Evolutionary conservation across 2,797 vertebrate species (phyloP).

Genomic region (Pipistrellus nathusii): DNA sequence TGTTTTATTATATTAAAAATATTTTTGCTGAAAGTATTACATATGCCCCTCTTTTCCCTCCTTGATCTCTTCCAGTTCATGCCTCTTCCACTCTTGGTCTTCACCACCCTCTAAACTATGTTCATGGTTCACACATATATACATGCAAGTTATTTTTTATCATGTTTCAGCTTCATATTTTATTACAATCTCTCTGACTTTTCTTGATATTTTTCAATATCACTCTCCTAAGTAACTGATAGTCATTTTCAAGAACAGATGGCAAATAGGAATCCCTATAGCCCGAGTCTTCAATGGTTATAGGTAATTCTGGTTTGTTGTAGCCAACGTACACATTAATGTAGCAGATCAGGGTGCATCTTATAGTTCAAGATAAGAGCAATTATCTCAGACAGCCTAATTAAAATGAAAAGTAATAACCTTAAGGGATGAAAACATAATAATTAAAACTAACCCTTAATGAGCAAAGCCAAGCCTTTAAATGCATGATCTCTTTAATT

Average conservation of each 20-base stretch:
- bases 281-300: not conserved
- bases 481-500: not conserved
- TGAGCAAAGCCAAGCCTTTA: not conserved
- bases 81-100: too few species aligned
- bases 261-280: slow-evolving; percentile 54
- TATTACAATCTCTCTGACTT: slow-evolving; percentile 52
- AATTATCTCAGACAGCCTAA: slow-evolving; percentile 39
- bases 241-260: slow-evolving; percentile 66
- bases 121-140: too few species aligned
- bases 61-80: too few species aligned
- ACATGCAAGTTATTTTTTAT: not conserved
- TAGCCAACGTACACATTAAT: slow-evolving; percentile 45
- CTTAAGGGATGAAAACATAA: not conserved
- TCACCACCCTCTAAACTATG: too few species aligned
- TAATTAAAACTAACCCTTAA: slow-evolving; percentile 10
- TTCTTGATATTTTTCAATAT: slow-evolving; percentile 60
- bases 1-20: too few species aligned
- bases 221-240: slow-evolving; percentile 47
- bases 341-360: not conserved
- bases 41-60: too few species aligned
- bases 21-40: too few species aligned
- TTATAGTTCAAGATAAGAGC: slow-evolving; percentile 54
- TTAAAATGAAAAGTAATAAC: slow-evolving; percentile 24
- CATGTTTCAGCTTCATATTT: slow-evolving; percentile 45
- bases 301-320: slow-evolving; percentile 32